Evolutionary conservation across 2,113 vertebrate genomes (phyloP).

Genomic region (Corythornis vintsioides): DNA sequence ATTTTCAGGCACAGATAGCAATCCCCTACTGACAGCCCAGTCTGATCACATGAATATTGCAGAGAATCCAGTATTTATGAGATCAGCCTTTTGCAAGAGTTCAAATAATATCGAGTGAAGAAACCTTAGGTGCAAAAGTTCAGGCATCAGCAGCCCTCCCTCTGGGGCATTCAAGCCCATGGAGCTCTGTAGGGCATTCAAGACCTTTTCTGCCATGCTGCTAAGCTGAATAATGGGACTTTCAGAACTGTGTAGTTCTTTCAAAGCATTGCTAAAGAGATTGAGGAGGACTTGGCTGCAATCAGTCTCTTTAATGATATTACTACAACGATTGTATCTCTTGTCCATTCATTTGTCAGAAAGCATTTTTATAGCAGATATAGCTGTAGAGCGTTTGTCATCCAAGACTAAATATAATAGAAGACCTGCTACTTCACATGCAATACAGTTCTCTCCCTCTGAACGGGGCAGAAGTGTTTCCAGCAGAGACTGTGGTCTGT

Average conservation of each 20-base stretch:
- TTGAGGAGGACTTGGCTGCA: neutral
- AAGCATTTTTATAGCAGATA: neutral
- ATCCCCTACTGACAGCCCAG: neutral
- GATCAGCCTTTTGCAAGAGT: neutral
- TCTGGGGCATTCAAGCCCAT: neutral
- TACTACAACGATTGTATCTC: neutral
- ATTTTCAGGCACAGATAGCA: neutral
- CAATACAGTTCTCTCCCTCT: neutral
- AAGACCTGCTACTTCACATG: neutral
- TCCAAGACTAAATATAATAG: neutral
- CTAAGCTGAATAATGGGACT: neutral
- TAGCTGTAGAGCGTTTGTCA: neutral
- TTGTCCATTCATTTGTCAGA: neutral
- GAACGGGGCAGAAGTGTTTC: neutral
- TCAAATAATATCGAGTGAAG: neutral
- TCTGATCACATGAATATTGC: neutral
- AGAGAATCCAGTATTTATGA: neutral
- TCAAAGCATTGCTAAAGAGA: conserved; percentile 14
- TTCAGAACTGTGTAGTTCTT: neutral
- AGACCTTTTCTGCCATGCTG: neutral
- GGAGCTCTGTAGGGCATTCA: neutral
- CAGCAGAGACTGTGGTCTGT: neutral
- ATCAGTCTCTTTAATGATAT: neutral
- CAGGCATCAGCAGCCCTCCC: neutral
- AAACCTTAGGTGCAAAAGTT: neutral